These are phyloP conservation scores for Rhinella marina DNA, from an alignment of 2,797 vertebrate genomes.

Conservation along the genomic window DNA sequence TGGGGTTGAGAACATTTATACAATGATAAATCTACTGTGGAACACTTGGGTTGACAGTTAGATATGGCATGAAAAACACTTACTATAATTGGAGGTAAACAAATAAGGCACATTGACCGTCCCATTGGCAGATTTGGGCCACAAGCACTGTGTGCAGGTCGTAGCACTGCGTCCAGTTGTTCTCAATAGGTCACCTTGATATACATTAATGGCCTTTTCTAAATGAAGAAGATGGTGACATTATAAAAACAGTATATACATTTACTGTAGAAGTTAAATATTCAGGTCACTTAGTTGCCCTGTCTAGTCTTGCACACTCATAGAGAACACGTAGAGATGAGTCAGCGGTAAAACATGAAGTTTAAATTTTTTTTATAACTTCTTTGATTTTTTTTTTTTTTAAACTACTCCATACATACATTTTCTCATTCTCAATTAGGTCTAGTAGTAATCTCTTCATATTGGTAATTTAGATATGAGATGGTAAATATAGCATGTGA, in stretches of 20 bases:
- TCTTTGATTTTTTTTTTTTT: no score
- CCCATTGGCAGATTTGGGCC: no score
- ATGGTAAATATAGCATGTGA: no score
- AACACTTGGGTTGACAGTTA: background rate
- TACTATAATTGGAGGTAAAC: background rate
- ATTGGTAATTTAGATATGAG: no score
- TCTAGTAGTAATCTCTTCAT: no score
- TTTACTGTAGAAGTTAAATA: background rate
- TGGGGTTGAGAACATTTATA: background rate
- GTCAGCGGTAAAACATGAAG: no score
- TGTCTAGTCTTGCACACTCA: no score
- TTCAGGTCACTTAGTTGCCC: no score
- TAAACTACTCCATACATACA: no score
- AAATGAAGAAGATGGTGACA: background rate
- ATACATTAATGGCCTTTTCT: background rate
- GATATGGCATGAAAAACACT: background rate
- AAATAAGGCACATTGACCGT: slow-evolving; percentile 29
- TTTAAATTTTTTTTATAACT: no score
- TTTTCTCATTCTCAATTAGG: no score
- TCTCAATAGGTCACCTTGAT: background rate
- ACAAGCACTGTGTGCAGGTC: background rate
- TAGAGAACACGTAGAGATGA: no score
- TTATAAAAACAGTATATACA: background rate
- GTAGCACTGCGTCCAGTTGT: background rate
- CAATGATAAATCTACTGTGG: background rate